A percentile compares a stretch with the other conserved stretches of the same genome.
phyloP scores from a whole-genome alignment of 2,888 invertebrate species.

The Cacoxenus indagator region DNA sequence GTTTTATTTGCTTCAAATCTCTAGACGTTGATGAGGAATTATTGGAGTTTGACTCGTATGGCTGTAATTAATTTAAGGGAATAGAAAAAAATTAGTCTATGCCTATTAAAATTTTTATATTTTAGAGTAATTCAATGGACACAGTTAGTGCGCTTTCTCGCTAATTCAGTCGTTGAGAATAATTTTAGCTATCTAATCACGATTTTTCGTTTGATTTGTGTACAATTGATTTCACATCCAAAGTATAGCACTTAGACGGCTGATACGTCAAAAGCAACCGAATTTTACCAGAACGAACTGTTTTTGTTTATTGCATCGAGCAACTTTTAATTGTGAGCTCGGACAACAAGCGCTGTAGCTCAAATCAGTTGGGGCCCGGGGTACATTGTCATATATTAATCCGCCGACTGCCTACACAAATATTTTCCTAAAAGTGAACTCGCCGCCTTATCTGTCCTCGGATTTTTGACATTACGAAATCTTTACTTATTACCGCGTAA shows the following conservation, averaged over 20 bases:
- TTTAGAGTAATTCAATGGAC: neutral
- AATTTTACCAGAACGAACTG: constrained; percentile 32
- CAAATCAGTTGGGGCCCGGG: constrained; percentile 28
- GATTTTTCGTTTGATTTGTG: constrained; percentile 42
- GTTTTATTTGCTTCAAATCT: constrained; percentile 71
- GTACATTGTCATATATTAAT: constrained; percentile 11
- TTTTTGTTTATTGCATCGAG: constrained; percentile 30
- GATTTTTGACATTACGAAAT: constrained; percentile 3
- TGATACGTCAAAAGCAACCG: constrained; percentile 27
- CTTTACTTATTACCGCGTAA: constrained; percentile 5
- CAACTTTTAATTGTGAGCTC: neutral
- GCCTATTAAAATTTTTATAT: neutral
- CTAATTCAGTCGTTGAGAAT: neutral
- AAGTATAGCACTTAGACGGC: constrained; percentile 1
- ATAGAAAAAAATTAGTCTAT: constrained; percentile 10
- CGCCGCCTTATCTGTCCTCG: neutral
- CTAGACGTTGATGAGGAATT: constrained; percentile 67
- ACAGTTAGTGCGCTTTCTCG: neutral
- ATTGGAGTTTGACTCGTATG: constrained; percentile 74
- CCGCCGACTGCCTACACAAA: neutral
- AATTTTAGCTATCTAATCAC: constrained; percentile 49
- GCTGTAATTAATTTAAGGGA: constrained; percentile 73
- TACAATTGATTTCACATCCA: constrained; percentile 52
- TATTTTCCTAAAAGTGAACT: neutral
- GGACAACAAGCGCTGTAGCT: neutral